These are phyloP conservation scores for Panthera uncia DNA, from an alignment of 2,113 vertebrate species.

Conservation along the genomic window DNA sequence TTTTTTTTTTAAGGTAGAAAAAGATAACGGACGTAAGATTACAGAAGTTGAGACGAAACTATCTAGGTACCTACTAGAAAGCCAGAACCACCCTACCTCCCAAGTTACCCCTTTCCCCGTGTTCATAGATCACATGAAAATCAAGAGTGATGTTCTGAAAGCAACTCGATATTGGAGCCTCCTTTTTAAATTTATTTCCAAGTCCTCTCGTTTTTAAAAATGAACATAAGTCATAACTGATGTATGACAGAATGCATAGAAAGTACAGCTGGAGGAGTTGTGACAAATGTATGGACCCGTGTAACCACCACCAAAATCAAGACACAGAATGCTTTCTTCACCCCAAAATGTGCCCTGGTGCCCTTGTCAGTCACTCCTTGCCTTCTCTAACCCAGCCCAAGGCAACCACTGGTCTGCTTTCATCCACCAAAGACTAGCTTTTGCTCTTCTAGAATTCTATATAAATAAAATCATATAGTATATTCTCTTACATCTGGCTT, in stretches of 20 bases:
- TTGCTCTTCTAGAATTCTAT: slow-evolving; percentile 11
- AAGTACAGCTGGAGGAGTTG: neutral
- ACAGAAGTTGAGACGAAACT: neutral
- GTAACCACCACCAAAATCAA: neutral
- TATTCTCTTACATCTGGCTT: neutral
- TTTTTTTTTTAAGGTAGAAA: neutral
- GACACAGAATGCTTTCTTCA: neutral
- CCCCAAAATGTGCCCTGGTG: neutral
- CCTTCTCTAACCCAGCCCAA: neutral
- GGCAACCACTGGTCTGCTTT: neutral
- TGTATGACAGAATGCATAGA: neutral
- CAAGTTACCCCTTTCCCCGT: neutral
- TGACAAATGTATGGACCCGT: neutral
- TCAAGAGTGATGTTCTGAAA: neutral
- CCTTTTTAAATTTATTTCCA: slow-evolving; percentile 44
- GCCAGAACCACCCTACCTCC: neutral
- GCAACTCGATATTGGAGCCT: neutral
- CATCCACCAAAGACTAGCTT: neutral
- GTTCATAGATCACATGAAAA: slow-evolving; percentile 13
- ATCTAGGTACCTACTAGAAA: neutral
- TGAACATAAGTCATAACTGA: slow-evolving; percentile 20
- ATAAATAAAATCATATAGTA: neutral
- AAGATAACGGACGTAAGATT: slow-evolving; percentile 24
- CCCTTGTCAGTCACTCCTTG: neutral
- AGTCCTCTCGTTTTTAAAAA: neutral